These are phyloP conservation scores for Drosophila grimshawi DNA, from an alignment of 1,140 invertebrate species.

Conservation along the genomic window DNA sequence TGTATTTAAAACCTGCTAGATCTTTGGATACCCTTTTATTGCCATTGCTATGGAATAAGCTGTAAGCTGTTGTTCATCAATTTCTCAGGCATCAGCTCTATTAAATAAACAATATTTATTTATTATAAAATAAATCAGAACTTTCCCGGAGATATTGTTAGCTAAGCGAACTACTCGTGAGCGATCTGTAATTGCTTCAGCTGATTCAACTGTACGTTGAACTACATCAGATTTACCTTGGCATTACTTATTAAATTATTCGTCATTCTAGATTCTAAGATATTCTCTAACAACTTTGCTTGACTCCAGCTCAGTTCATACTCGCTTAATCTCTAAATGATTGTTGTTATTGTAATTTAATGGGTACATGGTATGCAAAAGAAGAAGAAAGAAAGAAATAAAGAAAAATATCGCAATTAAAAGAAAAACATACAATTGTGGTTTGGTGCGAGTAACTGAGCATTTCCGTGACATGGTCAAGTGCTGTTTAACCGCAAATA, in stretches of 20 bases:
- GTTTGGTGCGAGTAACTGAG: background rate
- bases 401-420: background rate
- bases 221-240: background rate
- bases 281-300: background rate
- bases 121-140: too few species aligned
- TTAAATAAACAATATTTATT: too few species aligned
- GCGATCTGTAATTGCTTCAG: too few species aligned
- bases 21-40: too few species aligned
- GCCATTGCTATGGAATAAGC: too few species aligned
- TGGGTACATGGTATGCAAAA: background rate
- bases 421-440: conserved; percentile 14
- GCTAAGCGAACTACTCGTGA: too few species aligned
- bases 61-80: too few species aligned
- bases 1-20: too few species aligned
- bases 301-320: background rate
- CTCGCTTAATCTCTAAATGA: background rate
- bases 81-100: too few species aligned
- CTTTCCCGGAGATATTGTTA: too few species aligned
- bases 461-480: conserved; percentile 53
- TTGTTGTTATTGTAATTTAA: background rate
- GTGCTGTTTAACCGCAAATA: conserved; percentile 45
- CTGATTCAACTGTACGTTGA: too few species aligned
- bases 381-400: too few species aligned
- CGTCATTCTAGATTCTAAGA: background rate
- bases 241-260: background rate